Conservation (phyloP, 53 echinoderm and acorn worm species). For the Antedon mediterranea region DNA sequence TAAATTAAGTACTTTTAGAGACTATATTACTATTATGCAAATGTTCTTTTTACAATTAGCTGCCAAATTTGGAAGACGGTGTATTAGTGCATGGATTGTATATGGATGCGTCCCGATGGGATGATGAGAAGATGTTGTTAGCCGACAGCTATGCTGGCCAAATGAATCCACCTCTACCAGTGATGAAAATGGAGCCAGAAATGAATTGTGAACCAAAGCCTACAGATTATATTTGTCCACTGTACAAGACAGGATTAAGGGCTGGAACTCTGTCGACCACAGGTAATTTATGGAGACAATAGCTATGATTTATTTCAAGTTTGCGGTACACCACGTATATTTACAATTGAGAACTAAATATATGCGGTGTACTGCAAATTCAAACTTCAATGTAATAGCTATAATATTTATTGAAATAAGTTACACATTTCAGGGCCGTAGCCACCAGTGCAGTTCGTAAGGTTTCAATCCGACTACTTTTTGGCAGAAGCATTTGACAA, state of each 20-base stretch:
- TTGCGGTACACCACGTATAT: no score
- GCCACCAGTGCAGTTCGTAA: no score
- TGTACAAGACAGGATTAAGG: conserved; percentile 88
- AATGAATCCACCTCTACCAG: conserved; percentile 89
- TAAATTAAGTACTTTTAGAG: no score
- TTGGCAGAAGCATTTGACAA: no score
- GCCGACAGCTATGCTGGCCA: conserved; percentile 64
- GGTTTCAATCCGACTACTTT: no score
- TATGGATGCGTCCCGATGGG: conserved; percentile 96
- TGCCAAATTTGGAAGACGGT: conserved; percentile 64
- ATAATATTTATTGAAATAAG: no score
- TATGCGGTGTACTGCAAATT: no score
- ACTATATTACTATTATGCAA: no score
- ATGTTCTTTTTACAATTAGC: conserved; percentile 19
- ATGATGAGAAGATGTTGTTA: conserved; percentile 67
- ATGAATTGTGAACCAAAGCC: conserved; percentile 72
- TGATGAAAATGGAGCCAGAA: conserved; percentile 96
- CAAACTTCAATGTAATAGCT: no score
- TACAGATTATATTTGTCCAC: conserved; percentile 64
- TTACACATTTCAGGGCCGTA: no score
- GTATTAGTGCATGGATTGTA: conserved; percentile 87
- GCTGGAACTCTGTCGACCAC: conserved; percentile 92
- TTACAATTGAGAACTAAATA: no score
- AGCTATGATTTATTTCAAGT: no score
- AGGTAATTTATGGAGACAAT: conserved; percentile 27